A percentile compares a stretch with the other conserved stretches of the same genome.
Evolutionary conservation across 2,113 vertebrate species (phyloP).

Genomic region (Corythaixoides concolor): DNA sequence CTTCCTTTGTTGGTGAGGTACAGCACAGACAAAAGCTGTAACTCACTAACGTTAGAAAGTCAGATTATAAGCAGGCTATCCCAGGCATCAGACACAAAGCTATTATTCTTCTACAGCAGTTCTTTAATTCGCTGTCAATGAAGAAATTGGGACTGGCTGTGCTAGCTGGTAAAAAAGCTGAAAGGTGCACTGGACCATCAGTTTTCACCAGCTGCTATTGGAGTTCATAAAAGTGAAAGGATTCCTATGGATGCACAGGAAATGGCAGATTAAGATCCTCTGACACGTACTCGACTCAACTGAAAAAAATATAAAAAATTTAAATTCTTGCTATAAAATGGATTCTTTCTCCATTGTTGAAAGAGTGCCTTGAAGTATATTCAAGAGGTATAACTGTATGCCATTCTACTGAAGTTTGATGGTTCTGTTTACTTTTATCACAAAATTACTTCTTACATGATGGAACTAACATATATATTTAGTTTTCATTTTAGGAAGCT

Average conservation of each 20-base stretch:
- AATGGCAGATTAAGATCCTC: neutral
- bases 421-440: slow-evolving; percentile 14
- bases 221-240: neutral
- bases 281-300: neutral
- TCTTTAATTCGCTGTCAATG: neutral
- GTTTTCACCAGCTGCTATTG: neutral
- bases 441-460: neutral
- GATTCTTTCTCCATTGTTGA: neutral
- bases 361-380: neutral
- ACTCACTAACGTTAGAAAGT: neutral
- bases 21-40: neutral
- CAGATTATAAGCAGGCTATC: neutral
- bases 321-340: neutral
- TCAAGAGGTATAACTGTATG: neutral
- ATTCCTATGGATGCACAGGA: neutral
- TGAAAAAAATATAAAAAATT: neutral
- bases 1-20: neutral
- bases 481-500: slow-evolving; percentile 3
- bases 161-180: neutral
- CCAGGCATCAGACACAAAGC: neutral
- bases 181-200: neutral
- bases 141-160: neutral
- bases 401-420: neutral
- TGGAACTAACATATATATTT: neutral
- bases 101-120: neutral